A percentile compares a stretch with the other conserved stretches of the same genome.
These are phyloP conservation scores for Oreochromis grahami DNA, from an alignment of 2,797 vertebrate genomes.

Conservation along the genomic window DNA sequence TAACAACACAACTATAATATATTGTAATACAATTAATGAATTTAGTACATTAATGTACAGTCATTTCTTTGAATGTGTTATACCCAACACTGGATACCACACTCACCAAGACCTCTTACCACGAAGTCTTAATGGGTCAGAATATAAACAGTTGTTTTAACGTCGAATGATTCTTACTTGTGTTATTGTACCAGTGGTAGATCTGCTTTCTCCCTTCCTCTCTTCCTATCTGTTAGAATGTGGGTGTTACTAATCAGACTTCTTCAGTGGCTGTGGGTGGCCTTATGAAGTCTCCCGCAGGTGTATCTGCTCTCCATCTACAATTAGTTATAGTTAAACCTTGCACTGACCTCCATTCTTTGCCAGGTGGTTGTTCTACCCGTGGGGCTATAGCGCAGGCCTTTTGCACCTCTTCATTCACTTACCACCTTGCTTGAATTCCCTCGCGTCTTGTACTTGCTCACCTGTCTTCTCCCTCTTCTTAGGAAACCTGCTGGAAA, in stretches of 20 bases:
- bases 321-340: neutral
- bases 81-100: neutral
- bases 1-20: neutral
- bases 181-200: neutral
- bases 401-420: neutral
- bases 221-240: neutral
- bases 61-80: neutral
- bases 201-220: rapidly evolving
- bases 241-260: neutral
- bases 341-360: rapidly evolving
- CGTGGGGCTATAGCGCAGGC: neutral
- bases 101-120: neutral
- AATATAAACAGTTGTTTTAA: neutral
- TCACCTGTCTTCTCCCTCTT: neutral
- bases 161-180: neutral
- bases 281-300: neutral
- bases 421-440: neutral
- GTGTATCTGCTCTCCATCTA: neutral
- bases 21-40: neutral
- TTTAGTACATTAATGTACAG: rapidly evolving
- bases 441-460: neutral
- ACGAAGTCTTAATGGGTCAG: rapidly evolving
- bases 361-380: neutral
- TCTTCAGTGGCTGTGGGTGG: rapidly evolving
- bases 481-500: neutral